phyloP scores from a whole-genome alignment of 2,113 vertebrate species.

The Lepus timidus region DNA sequence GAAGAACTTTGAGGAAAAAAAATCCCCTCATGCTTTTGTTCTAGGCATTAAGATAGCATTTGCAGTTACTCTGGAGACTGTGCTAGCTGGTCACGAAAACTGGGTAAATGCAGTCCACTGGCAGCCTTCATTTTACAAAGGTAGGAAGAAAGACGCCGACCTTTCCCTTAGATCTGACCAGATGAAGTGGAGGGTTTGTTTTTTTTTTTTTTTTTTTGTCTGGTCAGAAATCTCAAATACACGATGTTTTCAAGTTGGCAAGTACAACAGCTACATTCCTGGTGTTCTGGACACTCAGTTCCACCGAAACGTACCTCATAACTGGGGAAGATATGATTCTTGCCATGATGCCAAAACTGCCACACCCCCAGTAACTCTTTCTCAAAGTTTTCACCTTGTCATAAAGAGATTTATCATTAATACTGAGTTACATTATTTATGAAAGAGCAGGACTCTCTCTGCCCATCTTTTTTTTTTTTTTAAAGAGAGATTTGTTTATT shows the following conservation, averaged over 20 bases:
- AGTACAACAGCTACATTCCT: neutral
- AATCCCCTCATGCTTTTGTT: constrained; percentile 78
- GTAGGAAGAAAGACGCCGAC: constrained; percentile 83
- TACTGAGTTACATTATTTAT: neutral
- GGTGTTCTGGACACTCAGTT: neutral
- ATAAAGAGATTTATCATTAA: neutral
- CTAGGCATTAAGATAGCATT: constrained; percentile 86
- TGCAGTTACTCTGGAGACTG: constrained; percentile 94
- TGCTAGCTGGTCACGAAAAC: constrained; percentile 97
- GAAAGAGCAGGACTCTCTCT: neutral
- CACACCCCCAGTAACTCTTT: neutral
- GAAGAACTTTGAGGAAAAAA: constrained; percentile 29
- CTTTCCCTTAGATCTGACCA: neutral
- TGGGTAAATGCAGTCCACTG: constrained; percentile 97
- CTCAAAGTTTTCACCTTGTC: neutral
- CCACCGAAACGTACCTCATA: neutral
- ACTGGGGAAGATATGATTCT: neutral
- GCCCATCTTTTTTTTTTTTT: neutral
- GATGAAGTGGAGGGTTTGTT: neutral
- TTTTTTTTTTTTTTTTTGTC: neutral
- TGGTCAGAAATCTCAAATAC: neutral
- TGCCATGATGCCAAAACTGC: neutral
- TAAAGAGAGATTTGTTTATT: too few relatives aligned
- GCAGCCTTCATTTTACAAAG: constrained; percentile 93
- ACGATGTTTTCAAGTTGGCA: constrained; percentile 15